Evolutionary conservation across 2,113 vertebrate species (phyloP).

Genomic region (Elanoides forficatus): DNA sequence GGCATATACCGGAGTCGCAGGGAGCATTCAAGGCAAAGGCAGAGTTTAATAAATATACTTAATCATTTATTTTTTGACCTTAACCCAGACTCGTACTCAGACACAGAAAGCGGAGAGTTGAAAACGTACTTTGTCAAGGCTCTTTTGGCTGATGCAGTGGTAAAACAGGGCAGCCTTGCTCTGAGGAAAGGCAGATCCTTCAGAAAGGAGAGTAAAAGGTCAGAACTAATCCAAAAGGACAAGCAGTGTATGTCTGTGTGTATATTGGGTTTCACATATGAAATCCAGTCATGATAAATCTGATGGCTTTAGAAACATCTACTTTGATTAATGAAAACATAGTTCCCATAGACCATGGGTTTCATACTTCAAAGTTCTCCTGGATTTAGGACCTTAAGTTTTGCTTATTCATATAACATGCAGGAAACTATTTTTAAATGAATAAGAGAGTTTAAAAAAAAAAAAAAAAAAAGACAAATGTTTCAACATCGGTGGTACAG

Average conservation of each 20-base stretch:
- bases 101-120: not conserved
- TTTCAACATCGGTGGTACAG: constrained; percentile 33
- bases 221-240: constrained; percentile 71
- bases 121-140: constrained; percentile 21
- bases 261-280: constrained; percentile 73
- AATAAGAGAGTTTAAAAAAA: constrained; percentile 2
- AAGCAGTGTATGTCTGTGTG: constrained; percentile 63
- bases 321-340: constrained; percentile 78
- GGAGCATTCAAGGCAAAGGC: constrained; percentile 21
- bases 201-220: constrained; percentile 64
- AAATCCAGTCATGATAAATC: constrained; percentile 75
- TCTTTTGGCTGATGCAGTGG: constrained; percentile 18
- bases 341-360: constrained; percentile 59
- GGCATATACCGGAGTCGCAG: not conserved
- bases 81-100: constrained; percentile 20
- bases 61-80: constrained; percentile 59
- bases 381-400: constrained; percentile 51
- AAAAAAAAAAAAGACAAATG: not conserved
- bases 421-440: constrained; percentile 61
- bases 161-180: constrained; percentile 22
- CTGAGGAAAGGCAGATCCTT: constrained; percentile 66
- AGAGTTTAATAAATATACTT: constrained; percentile 45
- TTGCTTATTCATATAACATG: constrained; percentile 56
- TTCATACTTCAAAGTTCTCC: constrained; percentile 72
- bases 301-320: constrained; percentile 73